Evolutionary conservation across 2,797 vertebrate species (phyloP).

Genomic region (Dromococcyx pavoninus): DNA sequence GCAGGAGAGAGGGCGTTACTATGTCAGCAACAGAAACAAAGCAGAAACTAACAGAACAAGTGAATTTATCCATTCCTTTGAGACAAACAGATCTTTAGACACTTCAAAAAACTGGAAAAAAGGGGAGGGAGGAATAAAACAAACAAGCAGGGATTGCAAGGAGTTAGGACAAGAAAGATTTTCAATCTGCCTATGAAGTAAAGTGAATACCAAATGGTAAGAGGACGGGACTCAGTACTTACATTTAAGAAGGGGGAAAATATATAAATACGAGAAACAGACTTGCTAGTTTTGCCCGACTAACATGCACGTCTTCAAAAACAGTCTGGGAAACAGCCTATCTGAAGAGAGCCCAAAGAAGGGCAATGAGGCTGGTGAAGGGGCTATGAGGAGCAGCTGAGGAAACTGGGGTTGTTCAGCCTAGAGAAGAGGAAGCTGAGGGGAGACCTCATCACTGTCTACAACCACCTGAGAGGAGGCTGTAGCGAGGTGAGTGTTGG

Average conservation of each 20-base stretch:
- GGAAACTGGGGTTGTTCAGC: too few relatives aligned
- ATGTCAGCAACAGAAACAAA: not conserved
- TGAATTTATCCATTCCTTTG: not conserved
- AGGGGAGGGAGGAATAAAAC: not conserved
- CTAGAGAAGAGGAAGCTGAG: too few relatives aligned
- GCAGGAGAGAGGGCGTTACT: not conserved
- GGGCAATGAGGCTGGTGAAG: too few relatives aligned
- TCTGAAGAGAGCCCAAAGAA: too few relatives aligned
- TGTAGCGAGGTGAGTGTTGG: too few relatives aligned
- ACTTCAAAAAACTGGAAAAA: not conserved
- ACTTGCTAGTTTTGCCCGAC: not conserved
- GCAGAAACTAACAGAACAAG: not conserved
- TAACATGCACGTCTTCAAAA: not conserved
- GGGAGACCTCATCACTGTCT: too few relatives aligned
- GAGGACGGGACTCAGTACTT: not conserved
- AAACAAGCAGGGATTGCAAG: not conserved
- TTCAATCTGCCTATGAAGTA: not conserved
- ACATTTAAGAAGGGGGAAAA: not conserved
- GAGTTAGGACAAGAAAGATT: not conserved
- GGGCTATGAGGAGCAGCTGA: too few relatives aligned
- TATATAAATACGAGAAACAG: not conserved
- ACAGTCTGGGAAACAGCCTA: not conserved
- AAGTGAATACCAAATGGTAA: not conserved
- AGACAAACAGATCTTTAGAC: not conserved
- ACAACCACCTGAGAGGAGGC: too few relatives aligned